phyloP scores from a whole-genome alignment of 1,140 invertebrate species.

The Ceratina japonica region DNA sequence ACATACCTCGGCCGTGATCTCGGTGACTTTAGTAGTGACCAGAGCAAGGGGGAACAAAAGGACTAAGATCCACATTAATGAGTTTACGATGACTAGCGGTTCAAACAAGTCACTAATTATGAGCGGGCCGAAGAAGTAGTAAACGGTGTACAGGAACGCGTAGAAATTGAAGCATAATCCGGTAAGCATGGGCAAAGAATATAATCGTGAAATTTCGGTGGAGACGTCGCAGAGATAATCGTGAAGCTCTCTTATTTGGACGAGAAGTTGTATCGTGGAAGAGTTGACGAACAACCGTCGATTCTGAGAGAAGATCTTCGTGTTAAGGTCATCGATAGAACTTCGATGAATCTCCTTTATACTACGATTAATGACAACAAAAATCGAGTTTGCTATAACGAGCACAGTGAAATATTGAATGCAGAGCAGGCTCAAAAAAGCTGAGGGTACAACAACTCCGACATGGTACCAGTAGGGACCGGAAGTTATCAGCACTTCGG shows the following conservation, averaged over 20 bases:
- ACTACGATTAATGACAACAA: slow-evolving; percentile 19
- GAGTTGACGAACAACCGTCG: slow-evolving; percentile 28
- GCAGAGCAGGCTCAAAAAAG: slow-evolving; percentile 13
- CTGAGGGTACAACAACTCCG: not conserved
- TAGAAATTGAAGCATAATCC: slow-evolving; percentile 43
- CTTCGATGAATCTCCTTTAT: not conserved
- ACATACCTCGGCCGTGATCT: slow-evolving; percentile 50
- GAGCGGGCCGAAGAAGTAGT: slow-evolving; percentile 51
- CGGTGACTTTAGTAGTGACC: slow-evolving; percentile 46
- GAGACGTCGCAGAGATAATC: slow-evolving; percentile 37
- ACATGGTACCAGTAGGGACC: not conserved
- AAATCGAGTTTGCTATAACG: slow-evolving; percentile 4
- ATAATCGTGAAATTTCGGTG: slow-evolving; percentile 51
- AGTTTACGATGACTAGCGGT: slow-evolving; percentile 12
- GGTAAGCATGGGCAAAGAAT: slow-evolving; percentile 41
- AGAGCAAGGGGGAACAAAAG: slow-evolving; percentile 41
- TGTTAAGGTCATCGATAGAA: not conserved
- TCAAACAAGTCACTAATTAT: slow-evolving; percentile 20
- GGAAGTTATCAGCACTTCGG: not conserved
- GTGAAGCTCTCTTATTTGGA: slow-evolving; percentile 31
- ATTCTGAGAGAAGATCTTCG: not conserved
- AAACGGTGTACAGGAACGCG: slow-evolving; percentile 49
- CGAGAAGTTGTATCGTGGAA: slow-evolving; percentile 9
- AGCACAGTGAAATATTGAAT: slow-evolving; percentile 49
- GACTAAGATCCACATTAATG: slow-evolving; percentile 42